These are phyloP conservation scores for Cuculus canorus DNA, from an alignment of 2,797 vertebrate species.

Conservation along the genomic window DNA sequence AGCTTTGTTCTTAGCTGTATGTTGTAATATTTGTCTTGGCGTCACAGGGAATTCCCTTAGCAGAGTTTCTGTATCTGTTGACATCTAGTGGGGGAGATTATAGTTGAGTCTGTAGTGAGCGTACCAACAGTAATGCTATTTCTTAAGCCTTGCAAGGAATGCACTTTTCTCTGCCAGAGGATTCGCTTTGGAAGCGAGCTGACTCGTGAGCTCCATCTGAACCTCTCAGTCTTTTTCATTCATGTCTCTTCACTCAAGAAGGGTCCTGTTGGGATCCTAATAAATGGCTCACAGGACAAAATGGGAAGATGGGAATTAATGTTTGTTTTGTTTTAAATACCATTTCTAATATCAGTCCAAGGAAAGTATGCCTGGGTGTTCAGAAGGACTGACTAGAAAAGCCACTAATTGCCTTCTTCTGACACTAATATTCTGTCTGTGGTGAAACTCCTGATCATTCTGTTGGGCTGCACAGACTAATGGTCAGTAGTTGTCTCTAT, in stretches of 20 bases:
- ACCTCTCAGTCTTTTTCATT: not conserved
- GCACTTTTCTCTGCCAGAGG: not conserved
- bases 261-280: not conserved
- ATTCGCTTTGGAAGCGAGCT: not conserved
- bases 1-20: rapidly evolving
- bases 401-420: not conserved
- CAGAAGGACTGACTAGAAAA: not conserved
- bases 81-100: not conserved
- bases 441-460: not conserved
- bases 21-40: not conserved
- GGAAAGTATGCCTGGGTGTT: not conserved
- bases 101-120: not conserved
- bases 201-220: not conserved
- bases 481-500: not conserved
- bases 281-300: not conserved
- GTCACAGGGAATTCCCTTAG: not conserved
- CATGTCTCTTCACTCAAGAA: rapidly evolving
- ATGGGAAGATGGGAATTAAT: not conserved
- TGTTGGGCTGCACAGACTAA: not conserved
- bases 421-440: not conserved
- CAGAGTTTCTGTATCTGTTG: not conserved
- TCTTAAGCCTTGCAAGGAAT: not conserved
- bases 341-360: not conserved
- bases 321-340: not conserved
- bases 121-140: not conserved